Evolutionary conservation across 2,797 vertebrate genomes (phyloP), one percentile per base, ranked within the genome.

Genomic region (Fistularia tabacaria): DNA sequence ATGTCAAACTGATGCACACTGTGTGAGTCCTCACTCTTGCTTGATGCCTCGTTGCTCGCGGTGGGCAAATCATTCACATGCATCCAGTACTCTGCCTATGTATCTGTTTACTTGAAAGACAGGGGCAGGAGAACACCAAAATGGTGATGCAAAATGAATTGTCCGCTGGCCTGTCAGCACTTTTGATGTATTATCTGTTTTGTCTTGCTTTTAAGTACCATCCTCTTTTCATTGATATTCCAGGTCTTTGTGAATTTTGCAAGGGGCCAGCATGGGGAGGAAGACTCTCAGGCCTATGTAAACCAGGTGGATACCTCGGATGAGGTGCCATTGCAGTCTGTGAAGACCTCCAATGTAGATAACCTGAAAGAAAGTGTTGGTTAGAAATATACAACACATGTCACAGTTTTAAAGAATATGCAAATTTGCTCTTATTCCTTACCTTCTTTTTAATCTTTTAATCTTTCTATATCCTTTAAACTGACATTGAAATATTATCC

Each of bases 181-280:
- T 25, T 25, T 25, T 25, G 25, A 25, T 25, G 25, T 25, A 25
- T 25, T 57, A 11, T 50, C 39, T 14, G 6, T 25, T 49, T 49
- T 54, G 49, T 58, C 59, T 60, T 49, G 49, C 10, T 9, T 60
- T 69, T 62, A 36, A n/a, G 25, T 59, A 43, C 12, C 10, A 1
- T 10, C 11, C 11, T 11, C 14, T 14, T 49, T 6, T 37, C 13
- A 6, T 0, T 74, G 64, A 2, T 37, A 51, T 79, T 74, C 14
- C 79, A 92, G 90, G 90, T 92, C 57, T 92, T 92, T 74, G 91
- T 92, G 69, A 92, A 88, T 73, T 92, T 92, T 71, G 91, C 90
- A 0, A 79, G 48, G 11, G 74, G 84, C 44, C 88, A 92, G 72
- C 81, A 87, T 0, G 59, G 55, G 0, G 84, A 80, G 15, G 84